phyloP scores from a whole-genome alignment of 2,888 invertebrate genomes.

The Meta bourneti region DNA sequence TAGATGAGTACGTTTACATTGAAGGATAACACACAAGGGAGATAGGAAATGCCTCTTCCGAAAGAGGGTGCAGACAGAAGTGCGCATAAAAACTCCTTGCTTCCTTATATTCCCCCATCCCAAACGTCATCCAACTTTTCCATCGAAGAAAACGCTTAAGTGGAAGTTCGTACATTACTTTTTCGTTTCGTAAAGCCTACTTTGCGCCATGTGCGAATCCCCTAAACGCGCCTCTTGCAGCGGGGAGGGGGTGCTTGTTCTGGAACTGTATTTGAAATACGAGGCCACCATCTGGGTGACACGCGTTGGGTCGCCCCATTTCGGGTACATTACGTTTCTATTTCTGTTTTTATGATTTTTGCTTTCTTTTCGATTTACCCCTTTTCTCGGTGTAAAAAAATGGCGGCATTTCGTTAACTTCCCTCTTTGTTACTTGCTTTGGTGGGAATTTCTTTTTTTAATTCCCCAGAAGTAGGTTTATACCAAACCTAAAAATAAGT shows the following conservation, averaged over 20 bases:
- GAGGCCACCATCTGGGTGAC: constrained; percentile 71
- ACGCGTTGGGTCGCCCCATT: constrained; percentile 58
- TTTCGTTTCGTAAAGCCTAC: constrained; percentile 38
- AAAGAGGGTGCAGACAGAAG: background rate
- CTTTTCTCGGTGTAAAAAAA: constrained; percentile 5
- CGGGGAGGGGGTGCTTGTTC: constrained; percentile 12
- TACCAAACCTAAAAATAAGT: no score
- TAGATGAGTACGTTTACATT: no score
- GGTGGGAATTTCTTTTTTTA: no score
- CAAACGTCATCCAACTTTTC: background rate
- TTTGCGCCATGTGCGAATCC: constrained; percentile 56
- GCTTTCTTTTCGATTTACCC: background rate
- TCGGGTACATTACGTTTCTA: constrained; percentile 49
- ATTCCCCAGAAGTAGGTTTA: no score
- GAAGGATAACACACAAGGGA: no score
- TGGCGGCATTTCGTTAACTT: constrained; percentile 8
- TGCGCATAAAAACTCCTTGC: background rate
- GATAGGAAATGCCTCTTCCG: background rate
- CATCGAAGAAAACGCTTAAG: constrained; percentile 9
- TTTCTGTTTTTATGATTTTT: constrained; percentile 6
- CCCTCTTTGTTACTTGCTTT: background rate
- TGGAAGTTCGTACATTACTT: constrained; percentile 15
- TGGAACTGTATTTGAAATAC: constrained; percentile 60
- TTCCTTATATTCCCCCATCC: background rate
- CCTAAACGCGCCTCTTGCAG: constrained; percentile 46